Evolutionary conservation across 2,113 vertebrate genomes (phyloP).

Genomic region (Pogonocichla stellata): DNA sequence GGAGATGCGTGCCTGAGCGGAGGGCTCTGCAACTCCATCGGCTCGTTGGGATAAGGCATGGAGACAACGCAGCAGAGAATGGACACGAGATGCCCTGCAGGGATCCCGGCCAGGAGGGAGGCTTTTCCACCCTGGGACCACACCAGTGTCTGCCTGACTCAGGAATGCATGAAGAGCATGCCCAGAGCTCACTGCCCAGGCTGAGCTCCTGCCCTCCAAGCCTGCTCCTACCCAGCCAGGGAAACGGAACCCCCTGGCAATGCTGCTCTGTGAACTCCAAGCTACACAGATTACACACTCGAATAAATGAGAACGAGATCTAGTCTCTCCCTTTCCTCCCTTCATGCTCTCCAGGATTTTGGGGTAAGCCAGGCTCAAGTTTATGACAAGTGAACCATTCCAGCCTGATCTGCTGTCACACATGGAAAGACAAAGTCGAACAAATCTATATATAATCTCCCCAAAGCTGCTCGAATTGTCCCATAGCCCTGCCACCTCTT

Average conservation of each 20-base stretch:
- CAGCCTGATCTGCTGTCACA: background rate
- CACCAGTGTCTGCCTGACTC: background rate
- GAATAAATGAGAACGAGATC: background rate
- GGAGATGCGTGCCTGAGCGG: accelerated
- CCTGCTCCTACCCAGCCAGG: background rate
- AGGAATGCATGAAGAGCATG: background rate
- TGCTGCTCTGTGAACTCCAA: background rate
- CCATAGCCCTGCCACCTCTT: background rate
- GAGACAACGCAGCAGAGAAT: background rate
- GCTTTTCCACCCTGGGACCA: background rate
- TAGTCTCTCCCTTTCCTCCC: background rate
- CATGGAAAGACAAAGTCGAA: background rate
- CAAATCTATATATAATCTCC: background rate
- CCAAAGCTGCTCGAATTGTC: background rate
- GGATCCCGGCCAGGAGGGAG: background rate
- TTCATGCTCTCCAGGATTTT: background rate
- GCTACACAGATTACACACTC: background rate
- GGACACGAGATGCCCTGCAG: background rate
- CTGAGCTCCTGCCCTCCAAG: background rate
- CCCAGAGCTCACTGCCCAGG: background rate
- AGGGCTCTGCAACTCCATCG: background rate
- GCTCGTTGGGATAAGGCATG: background rate
- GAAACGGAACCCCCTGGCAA: background rate
- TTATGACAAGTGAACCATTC: background rate
- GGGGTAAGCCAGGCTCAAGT: background rate